A percentile compares a stretch with the other conserved stretches of the same genome.
phyloP scores from a whole-genome alignment of 2,113 vertebrate species.

The Channa argus region DNA sequence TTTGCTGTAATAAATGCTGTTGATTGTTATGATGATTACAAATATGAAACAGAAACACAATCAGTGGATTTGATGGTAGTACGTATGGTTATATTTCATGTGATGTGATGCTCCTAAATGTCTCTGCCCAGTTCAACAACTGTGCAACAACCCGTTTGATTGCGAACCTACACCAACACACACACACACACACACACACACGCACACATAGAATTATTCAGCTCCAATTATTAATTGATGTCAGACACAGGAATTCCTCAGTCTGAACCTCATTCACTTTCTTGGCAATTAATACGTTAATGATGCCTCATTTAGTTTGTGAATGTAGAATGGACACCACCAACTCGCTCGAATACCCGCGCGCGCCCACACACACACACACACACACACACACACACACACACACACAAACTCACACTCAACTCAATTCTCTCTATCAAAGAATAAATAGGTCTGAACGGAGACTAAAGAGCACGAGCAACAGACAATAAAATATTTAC shows the following conservation, averaged over 20 bases:
- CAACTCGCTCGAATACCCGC: not conserved
- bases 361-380: conserved; percentile 9
- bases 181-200: not conserved
- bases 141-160: not conserved
- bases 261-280: conserved; percentile 58
- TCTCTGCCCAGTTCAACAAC: not conserved
- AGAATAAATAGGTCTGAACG: conserved; percentile 69
- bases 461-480: conserved; percentile 58
- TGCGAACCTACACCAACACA: not conserved
- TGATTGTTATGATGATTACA: no score
- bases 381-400: conserved; percentile 3
- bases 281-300: conserved; percentile 78
- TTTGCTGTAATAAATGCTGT: no score
- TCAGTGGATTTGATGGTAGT: no score
- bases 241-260: conserved; percentile 61
- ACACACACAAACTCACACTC: conserved; percentile 1
- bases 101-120: not conserved
- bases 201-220: not conserved
- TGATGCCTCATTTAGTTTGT: conserved; percentile 82
- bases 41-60: no score
- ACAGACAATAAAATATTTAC: conserved; percentile 77
- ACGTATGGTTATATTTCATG: no score
- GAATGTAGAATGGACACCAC: conserved; percentile 57
- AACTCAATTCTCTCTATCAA: conserved; percentile 51
- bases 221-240: conserved; percentile 71